Conservation (phyloP, 2,888 invertebrate genomes). For the Apantesis nais region DNA sequence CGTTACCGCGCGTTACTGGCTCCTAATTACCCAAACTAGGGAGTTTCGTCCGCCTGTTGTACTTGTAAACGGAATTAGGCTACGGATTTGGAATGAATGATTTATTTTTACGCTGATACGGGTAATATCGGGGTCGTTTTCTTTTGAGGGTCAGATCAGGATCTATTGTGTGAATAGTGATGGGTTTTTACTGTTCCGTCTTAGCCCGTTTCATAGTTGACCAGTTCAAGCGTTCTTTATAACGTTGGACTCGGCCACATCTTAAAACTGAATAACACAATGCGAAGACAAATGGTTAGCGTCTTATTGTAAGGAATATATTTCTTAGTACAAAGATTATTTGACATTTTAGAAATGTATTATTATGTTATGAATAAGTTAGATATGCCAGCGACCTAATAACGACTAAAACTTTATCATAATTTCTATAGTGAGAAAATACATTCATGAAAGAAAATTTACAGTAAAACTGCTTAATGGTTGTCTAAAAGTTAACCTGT, state of each 20-base stretch:
- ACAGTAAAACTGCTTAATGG: background rate
- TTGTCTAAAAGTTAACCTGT: background rate
- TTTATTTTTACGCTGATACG: constrained; percentile 43
- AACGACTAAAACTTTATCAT: background rate
- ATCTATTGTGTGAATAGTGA: background rate
- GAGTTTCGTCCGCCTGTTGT: constrained; percentile 35
- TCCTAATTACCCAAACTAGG: constrained; percentile 50
- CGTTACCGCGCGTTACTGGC: constrained; percentile 43
- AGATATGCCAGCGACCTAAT: background rate
- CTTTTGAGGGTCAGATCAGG: constrained; percentile 28
- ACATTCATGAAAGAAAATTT: background rate
- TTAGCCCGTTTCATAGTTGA: too few relatives aligned
- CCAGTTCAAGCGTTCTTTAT: background rate
- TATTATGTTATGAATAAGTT: background rate
- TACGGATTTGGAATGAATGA: constrained; percentile 45
- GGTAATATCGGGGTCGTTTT: constrained; percentile 16
- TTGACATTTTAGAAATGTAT: background rate
- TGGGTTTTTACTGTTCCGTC: background rate
- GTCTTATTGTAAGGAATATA: background rate
- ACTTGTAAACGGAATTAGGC: constrained; percentile 45
- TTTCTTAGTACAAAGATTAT: background rate
- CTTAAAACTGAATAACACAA: background rate
- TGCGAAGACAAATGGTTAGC: background rate
- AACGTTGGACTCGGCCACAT: background rate
- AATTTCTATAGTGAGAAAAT: background rate